Conservation (phyloP, 2,888 invertebrate genomes). For the Oeneis ivallda region DNA sequence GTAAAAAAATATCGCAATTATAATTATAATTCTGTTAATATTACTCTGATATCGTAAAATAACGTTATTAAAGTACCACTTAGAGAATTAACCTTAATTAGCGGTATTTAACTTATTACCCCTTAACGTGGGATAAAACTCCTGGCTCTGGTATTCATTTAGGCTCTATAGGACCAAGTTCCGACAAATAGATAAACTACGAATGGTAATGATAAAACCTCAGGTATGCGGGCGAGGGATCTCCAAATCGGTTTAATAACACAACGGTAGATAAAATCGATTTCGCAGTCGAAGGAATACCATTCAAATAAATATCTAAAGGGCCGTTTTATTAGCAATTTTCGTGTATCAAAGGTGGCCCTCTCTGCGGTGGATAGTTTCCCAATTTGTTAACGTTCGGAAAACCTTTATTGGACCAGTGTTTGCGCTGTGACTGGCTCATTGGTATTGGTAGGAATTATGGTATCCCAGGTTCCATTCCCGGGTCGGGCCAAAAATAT, state of each 20-base stretch:
- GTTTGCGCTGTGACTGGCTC: neutral
- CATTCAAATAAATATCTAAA: constrained; percentile 26
- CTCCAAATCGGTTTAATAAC: constrained; percentile 15
- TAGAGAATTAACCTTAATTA: too few species aligned
- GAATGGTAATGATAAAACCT: neutral
- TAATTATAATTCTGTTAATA: too few species aligned
- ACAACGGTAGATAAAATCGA: constrained; percentile 15
- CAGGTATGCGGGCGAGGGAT: neutral
- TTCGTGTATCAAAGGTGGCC: constrained; percentile 24
- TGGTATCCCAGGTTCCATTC: too few species aligned
- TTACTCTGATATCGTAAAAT: too few species aligned
- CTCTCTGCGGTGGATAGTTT: constrained; percentile 14
- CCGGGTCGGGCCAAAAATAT: too few species aligned
- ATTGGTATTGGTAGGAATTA: too few species aligned
- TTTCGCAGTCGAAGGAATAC: constrained; percentile 16
- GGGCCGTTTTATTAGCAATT: constrained; percentile 29
- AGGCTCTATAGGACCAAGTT: too few species aligned
- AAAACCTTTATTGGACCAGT: constrained; percentile 10
- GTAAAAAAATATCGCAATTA: too few species aligned
- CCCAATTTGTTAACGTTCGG: constrained; percentile 15
- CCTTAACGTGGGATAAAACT: too few species aligned
- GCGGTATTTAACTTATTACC: too few species aligned
- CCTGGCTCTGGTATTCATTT: too few species aligned
- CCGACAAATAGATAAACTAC: neutral
- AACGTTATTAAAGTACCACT: too few species aligned